phyloP scores from a whole-genome alignment of 2,113 vertebrate species.

The Origma solitaria region DNA sequence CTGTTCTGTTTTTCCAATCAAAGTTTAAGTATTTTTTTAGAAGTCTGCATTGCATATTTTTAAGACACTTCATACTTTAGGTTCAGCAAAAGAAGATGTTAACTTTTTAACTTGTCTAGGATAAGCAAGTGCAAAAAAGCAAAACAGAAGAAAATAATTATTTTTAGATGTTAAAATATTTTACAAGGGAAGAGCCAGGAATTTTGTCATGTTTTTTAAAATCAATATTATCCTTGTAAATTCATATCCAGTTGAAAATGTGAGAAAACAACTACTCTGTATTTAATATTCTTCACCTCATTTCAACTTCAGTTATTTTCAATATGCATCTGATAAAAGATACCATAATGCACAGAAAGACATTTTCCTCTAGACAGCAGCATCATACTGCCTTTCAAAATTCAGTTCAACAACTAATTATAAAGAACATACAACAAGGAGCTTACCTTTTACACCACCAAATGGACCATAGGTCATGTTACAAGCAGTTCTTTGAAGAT shows the following conservation, averaged over 20 bases:
- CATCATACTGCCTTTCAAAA: neutral
- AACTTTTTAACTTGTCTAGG: neutral
- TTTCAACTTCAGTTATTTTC: neutral
- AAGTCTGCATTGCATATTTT: neutral
- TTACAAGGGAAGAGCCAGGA: neutral
- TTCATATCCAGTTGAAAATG: neutral
- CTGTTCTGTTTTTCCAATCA: neutral
- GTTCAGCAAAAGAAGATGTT: neutral
- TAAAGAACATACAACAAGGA: neutral
- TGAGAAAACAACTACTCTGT: neutral
- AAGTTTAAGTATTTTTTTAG: neutral
- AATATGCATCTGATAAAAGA: neutral
- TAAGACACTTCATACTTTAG: neutral
- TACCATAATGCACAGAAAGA: neutral
- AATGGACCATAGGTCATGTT: slow-evolving; percentile 95
- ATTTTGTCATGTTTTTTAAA: neutral
- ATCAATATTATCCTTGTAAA: neutral
- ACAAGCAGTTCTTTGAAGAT: slow-evolving; percentile 90
- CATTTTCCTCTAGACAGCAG: neutral
- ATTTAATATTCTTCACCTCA: neutral
- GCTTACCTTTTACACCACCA: slow-evolving; percentile 89
- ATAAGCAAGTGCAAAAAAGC: neutral
- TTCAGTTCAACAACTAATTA: neutral
- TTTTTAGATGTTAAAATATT: neutral
- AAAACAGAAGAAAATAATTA: neutral